These are phyloP conservation scores for Pygocentrus nattereri DNA, from an alignment of 2,797 vertebrate genomes.

Conservation along the genomic window DNA sequence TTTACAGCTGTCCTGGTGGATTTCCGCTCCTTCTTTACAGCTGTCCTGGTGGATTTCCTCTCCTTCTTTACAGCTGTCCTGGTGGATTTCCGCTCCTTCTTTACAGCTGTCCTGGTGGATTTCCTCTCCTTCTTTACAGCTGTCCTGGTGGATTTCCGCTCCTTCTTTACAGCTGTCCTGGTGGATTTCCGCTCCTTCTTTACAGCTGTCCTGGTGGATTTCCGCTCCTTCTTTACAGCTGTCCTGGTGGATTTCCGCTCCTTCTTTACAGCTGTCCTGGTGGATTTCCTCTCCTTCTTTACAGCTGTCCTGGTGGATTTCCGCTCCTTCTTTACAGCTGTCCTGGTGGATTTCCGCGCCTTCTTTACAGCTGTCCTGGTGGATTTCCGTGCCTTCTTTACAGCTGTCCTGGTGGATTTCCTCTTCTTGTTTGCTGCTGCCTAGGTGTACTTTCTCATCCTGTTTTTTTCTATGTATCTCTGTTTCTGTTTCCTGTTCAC, in stretches of 20 bases:
- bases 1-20: background rate
- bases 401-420: background rate
- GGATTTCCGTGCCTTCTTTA: constrained; percentile 2
- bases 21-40: background rate
- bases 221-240: constrained; percentile 38
- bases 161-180: background rate
- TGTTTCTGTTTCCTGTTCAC: background rate
- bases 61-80: constrained; percentile 11
- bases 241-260: constrained; percentile 32
- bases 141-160: constrained; percentile 32
- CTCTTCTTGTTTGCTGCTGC: background rate
- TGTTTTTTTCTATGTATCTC: background rate
- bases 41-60: background rate
- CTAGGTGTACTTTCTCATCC: background rate
- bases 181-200: constrained; percentile 20
- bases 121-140: background rate
- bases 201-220: constrained; percentile 33
- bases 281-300: constrained; percentile 28
- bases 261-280: background rate
- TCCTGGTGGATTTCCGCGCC: constrained; percentile 8
- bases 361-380: background rate
- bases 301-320: background rate
- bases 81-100: background rate
- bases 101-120: background rate
- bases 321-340: background rate